A percentile compares a stretch with the other conserved stretches of the same genome.
phyloP scores from a whole-genome alignment of 2,888 invertebrate genomes.

The Synanthedon vespiformis region DNA sequence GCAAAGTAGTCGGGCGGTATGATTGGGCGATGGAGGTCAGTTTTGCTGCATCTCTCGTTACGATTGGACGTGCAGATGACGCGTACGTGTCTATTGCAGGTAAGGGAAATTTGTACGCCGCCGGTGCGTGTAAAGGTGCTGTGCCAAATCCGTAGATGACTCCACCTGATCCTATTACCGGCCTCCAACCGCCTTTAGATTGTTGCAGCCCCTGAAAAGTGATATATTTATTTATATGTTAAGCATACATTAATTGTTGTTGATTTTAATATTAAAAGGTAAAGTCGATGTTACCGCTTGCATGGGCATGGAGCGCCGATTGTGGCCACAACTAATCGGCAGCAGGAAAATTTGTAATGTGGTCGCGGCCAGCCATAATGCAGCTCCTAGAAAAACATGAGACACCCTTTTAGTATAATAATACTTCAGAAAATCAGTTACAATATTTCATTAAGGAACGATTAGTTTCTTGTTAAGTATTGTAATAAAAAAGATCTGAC shows the following conservation, averaged over 20 bases:
- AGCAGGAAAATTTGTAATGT: slow-evolving; percentile 31
- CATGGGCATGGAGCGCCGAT: slow-evolving; percentile 44
- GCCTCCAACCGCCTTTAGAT: slow-evolving; percentile 73
- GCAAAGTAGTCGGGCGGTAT: slow-evolving; percentile 53
- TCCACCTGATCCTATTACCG: slow-evolving; percentile 63
- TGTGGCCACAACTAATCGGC: slow-evolving; percentile 26
- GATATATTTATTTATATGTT: neutral
- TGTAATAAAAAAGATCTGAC: too few species aligned
- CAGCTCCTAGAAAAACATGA: slow-evolving; percentile 27
- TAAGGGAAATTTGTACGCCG: slow-evolving; percentile 45
- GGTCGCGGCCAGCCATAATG: slow-evolving; percentile 37
- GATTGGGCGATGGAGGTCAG: slow-evolving; percentile 60
- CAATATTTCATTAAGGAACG: too few species aligned
- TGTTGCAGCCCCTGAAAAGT: slow-evolving; percentile 56
- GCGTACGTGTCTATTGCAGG: slow-evolving; percentile 42
- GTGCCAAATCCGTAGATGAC: slow-evolving; percentile 43
- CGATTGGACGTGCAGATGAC: slow-evolving; percentile 50
- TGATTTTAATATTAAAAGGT: neutral
- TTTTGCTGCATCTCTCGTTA: slow-evolving; percentile 49
- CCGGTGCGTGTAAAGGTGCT: slow-evolving; percentile 42
- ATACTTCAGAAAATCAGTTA: too few species aligned
- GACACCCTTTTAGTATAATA: too few species aligned
- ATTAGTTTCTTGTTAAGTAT: too few species aligned
- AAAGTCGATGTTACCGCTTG: slow-evolving; percentile 6
- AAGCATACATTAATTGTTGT: neutral